These are phyloP conservation scores for Philotrypesis tridentata DNA, from an alignment of 1,140 invertebrate species.

Conservation along the genomic window DNA sequence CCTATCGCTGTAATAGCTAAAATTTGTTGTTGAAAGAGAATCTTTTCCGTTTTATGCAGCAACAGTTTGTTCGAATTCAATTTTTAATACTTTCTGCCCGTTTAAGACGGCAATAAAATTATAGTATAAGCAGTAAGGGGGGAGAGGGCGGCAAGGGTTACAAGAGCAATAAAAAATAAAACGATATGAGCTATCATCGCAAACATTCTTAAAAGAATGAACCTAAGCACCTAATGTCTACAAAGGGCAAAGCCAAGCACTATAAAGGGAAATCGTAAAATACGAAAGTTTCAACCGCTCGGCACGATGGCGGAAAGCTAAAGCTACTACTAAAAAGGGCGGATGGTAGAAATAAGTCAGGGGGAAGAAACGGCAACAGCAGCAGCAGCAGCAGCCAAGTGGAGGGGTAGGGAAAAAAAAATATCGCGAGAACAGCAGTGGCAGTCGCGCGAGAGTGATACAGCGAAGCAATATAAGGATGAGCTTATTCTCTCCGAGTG, in stretches of 20 bases:
- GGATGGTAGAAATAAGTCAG: background rate
- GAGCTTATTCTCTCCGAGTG: conserved; percentile 36
- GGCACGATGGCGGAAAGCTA: conserved; percentile 30
- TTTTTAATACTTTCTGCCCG: no score
- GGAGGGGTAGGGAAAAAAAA: conserved; percentile 40
- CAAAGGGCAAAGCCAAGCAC: conserved; percentile 49
- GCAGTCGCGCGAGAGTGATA: conserved; percentile 31
- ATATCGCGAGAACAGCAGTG: conserved; percentile 42
- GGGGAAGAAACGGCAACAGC: conserved; percentile 10
- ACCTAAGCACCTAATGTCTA: conserved; percentile 17
- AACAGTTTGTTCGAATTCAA: no score
- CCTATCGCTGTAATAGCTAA: no score
- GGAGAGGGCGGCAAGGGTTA: no score
- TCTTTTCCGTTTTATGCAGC: no score
- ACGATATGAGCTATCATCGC: background rate
- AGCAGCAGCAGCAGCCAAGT: background rate
- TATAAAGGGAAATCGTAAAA: conserved; percentile 30
- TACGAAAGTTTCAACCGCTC: conserved; percentile 15
- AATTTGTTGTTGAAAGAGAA: no score
- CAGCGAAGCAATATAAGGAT: conserved; percentile 44
- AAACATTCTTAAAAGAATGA: conserved; percentile 9
- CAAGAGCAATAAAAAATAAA: background rate
- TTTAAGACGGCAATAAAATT: no score
- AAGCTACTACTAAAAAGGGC: conserved; percentile 1
- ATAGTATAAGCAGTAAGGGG: conserved; percentile 32